A percentile compares a stretch with the other conserved stretches of the same genome.
phyloP scores from a whole-genome alignment of 2,888 invertebrate genomes.

The Megastigmus dorsalis region DNA sequence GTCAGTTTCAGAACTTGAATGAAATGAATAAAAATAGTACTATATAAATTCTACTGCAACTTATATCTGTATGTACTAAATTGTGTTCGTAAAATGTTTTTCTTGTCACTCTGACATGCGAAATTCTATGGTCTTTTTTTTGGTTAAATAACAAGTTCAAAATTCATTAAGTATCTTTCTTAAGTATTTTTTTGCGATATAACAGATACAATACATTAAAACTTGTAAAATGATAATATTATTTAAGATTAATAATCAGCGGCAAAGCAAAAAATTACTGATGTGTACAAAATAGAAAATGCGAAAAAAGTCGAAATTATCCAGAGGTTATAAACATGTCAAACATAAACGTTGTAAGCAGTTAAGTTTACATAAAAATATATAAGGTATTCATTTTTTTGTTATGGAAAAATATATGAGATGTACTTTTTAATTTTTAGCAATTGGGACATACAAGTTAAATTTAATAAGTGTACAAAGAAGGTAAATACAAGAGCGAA shows the following conservation, averaged over 20 bases:
- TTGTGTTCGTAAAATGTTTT: no score
- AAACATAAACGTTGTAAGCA: not conserved
- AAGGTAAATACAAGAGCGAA: not conserved
- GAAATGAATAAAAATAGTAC: no score
- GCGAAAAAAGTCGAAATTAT: constrained; percentile 2
- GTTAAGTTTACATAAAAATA: not conserved
- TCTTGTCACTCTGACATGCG: no score
- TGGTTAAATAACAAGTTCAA: constrained; percentile 9
- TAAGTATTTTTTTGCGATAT: no score
- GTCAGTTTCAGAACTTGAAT: no score
- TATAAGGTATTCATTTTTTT: no score
- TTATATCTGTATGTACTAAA: no score
- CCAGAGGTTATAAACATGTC: constrained; percentile 4
- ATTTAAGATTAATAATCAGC: not conserved
- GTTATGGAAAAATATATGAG: not conserved
- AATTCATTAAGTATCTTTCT: no score
- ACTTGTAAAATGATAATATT: constrained; percentile 3
- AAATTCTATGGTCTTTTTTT: no score
- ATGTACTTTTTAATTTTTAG: constrained; percentile 22
- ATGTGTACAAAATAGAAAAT: not conserved
- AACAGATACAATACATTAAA: not conserved
- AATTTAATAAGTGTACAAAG: no score
- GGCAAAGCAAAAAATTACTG: not conserved
- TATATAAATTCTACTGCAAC: no score
- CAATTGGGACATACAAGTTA: not conserved